Evolutionary conservation across 2,113 vertebrate genomes (phyloP), one percentile per base, ranked within the genome.

Genomic region (Thinocorus orbignyianus): DNA sequence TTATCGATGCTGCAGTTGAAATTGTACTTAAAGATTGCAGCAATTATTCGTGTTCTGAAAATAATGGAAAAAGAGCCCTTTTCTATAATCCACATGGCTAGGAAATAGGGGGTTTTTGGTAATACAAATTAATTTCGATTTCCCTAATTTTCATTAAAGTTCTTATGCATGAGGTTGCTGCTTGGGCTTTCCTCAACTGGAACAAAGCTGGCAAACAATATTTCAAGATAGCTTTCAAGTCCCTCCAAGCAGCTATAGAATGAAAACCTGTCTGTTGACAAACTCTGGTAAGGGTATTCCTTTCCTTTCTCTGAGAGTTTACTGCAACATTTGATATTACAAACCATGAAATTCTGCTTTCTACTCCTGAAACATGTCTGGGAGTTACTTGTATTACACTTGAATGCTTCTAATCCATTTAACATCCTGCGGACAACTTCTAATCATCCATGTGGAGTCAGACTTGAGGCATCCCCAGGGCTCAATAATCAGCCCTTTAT

Each of bases 401-500:
- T 82, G 48, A 54, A 79, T 44, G 70, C 55, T 65, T 35, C 73
- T 78, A 54, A 81, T 39, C 92, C 80, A 95, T 82, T 91, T 91
- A 81, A 92, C 57, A 91, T 57, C 80, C 61, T 74, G 51, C 3
- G 4, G 61, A 61, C 10, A 81, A 54, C 31, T 94, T 95, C 91
- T 92, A 93, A 87, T 91, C 54, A 94, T 81, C 51, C 61, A 42
- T 41, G 52, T 96, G 24, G 42, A 93, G 18, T 81, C 71, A 95
- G 84, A 89, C 69, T 54, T 54, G 39, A 92, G 60, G 13, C 61
- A 81, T 78, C 86, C 78, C 88, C 48, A 64, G 72, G 86, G 65
- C 26, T 90, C 74, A 88, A 4, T 89, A 65, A 71, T 95, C 73
- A 79, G 30, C 39, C 48, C 46, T 93, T 96, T 86, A 85, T 80